Base-by-base conservation (phyloP, 2,888 invertebrate species). In the Cenopis cana region DNA sequence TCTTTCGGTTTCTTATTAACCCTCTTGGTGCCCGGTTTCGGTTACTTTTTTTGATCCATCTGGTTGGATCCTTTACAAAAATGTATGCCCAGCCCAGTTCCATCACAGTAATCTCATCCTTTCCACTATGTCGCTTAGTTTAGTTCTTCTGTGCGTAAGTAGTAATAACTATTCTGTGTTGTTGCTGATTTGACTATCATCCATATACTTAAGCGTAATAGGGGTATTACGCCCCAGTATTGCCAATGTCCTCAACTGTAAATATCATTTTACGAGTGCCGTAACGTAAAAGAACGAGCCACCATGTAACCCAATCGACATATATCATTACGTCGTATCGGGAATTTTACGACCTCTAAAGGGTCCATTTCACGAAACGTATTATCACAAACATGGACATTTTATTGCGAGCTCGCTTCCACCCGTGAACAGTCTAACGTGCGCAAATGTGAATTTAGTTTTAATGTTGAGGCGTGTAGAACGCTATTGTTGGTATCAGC, bases 401-500 rank as follows among this genome's bases (percentile, higher is more conserved):
- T n/a, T 41, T 41, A n/a, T n/a, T n/a, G 46, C 46, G 1, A 14
- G 46, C n/a, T 46, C 41, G 41, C 14, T 14, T 14, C 41, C 41
- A 41, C 14, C n/a, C 46, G n/a, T 33, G 33, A 5, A 33, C n/a
- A 46, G 46, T n/a, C 4, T n/a, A n/a, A n/a, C 6, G n/a, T 46
- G 46, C 8, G n/a, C 46, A 0, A 46, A n/a, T 46, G n/a, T 46
- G 5, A 46, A 46, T 6, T 46, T 46, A n/a, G n/a, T 46, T 46
- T n/a, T 14, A 14, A 14, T 41, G 41, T 14, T n/a, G 6, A 4
- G n/a, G 6, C 14, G n/a, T 12, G 5, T 2, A 46, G 46, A 46
- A n/a, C n/a, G n/a, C n/a, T 46, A 4, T 14, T 46, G 8, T n/a
- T n/a, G 46, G n/a, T 60, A 60, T 60, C 60, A 60, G 41, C 60